Conservation (phyloP, 2,888 invertebrate species). For the Ochropleura plecta region DNA sequence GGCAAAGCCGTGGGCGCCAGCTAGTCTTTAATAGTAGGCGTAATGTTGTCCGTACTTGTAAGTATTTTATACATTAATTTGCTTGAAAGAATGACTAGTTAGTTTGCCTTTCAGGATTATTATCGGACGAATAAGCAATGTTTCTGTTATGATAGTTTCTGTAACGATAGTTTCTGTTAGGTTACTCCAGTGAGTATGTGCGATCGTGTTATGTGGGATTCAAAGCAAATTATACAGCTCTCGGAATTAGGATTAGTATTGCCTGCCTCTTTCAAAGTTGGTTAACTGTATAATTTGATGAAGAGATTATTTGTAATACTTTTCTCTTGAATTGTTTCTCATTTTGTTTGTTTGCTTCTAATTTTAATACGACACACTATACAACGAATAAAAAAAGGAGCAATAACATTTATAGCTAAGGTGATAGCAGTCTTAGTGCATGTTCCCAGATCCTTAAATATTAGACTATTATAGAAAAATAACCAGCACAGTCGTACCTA, state of each 20-base stretch:
- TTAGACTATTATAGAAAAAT: too few relatives aligned
- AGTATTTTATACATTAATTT: not conserved
- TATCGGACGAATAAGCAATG: not conserved
- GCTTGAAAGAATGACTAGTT: not conserved
- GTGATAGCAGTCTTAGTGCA: too few relatives aligned
- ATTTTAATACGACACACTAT: not conserved
- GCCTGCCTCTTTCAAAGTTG: not conserved
- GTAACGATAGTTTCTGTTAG: not conserved
- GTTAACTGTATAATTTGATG: not conserved
- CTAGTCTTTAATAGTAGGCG: too few relatives aligned
- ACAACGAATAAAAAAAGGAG: too few relatives aligned
- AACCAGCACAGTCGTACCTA: too few relatives aligned
- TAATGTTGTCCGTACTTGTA: too few relatives aligned
- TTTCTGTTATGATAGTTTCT: not conserved
- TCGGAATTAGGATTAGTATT: not conserved
- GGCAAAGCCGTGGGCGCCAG: too few relatives aligned
- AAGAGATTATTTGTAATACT: not conserved
- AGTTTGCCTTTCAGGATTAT: not conserved
- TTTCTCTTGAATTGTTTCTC: not conserved
- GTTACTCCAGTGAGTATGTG: not conserved
- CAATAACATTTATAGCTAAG: too few relatives aligned
- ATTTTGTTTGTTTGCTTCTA: too few relatives aligned
- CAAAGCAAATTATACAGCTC: not conserved
- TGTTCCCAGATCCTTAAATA: too few relatives aligned
- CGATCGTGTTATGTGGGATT: not conserved